Conservation (phyloP, 2,888 invertebrate genomes). For the Drosophila dives region DNA sequence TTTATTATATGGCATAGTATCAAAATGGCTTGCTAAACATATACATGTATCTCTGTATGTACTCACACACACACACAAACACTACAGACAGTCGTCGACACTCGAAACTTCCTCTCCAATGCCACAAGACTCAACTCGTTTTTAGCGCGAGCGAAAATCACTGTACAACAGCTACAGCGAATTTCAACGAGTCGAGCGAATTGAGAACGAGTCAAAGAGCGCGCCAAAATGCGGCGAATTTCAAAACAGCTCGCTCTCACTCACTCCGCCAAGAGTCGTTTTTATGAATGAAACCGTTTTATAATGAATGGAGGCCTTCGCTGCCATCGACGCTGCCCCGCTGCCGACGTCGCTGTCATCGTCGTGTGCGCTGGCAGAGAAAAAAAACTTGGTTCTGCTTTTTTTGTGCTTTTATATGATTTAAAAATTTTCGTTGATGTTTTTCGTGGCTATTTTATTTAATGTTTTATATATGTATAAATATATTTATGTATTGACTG, state of each 20-base stretch:
- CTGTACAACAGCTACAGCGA: constrained; percentile 31
- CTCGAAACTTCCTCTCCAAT: constrained; percentile 65
- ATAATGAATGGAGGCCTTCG: constrained; percentile 81
- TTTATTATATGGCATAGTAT: constrained; percentile 53
- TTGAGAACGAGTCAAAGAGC: constrained; percentile 51
- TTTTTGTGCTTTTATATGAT: constrained; percentile 36
- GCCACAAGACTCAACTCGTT: constrained; percentile 58
- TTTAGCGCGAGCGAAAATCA: constrained; percentile 31
- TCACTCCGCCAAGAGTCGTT: constrained; percentile 69
- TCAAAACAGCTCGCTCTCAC: constrained; percentile 29
- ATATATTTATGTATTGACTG: constrained; percentile 23
- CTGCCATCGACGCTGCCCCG: constrained; percentile 44
- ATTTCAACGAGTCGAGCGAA: constrained; percentile 41
- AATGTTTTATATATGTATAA: constrained; percentile 22
- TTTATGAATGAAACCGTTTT: constrained; percentile 83
- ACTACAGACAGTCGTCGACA: constrained; percentile 37
- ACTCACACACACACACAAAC: constrained; percentile 15
- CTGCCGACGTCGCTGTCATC: constrained; percentile 56
- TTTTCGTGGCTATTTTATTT: constrained; percentile 49
- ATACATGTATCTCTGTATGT: constrained; percentile 33
- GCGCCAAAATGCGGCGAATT: constrained; percentile 43
- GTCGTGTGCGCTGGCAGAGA: constrained; percentile 49
- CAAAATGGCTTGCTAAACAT: constrained; percentile 59
- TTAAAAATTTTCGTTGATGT: constrained; percentile 42
- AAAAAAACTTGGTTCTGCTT: constrained; percentile 41